A percentile compares a stretch with the other conserved stretches of the same genome.
Evolutionary conservation across 2,888 invertebrate species (phyloP).

Genomic region (Terebella lapidaria): DNA sequence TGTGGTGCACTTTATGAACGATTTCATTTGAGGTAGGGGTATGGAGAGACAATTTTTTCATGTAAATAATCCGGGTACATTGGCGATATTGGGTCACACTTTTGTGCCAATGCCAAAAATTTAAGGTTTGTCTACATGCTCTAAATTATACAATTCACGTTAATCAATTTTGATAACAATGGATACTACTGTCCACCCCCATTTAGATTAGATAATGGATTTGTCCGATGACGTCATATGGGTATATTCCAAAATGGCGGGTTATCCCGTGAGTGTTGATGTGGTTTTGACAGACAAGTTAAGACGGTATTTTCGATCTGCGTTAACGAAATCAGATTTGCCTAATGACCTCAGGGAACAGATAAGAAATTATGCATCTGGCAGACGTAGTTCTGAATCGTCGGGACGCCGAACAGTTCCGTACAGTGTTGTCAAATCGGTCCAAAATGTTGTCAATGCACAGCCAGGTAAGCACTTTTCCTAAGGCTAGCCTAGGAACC

Average conservation of each 20-base stretch:
- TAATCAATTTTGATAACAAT: no score
- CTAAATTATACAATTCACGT: no score
- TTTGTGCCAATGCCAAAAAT: no score
- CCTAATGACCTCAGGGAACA: constrained; percentile 18
- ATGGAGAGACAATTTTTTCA: no score
- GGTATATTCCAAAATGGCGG: constrained; percentile 1
- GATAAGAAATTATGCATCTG: constrained; percentile 17
- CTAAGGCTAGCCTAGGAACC: background rate
- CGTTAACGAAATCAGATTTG: constrained; percentile 18
- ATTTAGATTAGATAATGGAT: background rate
- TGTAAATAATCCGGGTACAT: no score
- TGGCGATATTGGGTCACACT: no score
- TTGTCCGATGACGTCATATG: background rate
- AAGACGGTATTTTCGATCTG: constrained; percentile 23
- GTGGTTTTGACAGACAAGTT: constrained; percentile 29
- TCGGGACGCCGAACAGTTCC: constrained; percentile 22
- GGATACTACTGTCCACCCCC: background rate
- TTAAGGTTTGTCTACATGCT: no score
- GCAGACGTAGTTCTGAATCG: constrained; percentile 13
- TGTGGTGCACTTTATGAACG: no score
- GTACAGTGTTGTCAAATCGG: constrained; percentile 24
- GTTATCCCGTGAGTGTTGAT: background rate
- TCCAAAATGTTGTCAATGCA: constrained; percentile 15
- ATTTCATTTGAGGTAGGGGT: no score
- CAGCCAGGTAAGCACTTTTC: no score